A percentile compares a stretch with the other conserved stretches of the same genome.
These are phyloP conservation scores for Trachemys scripta DNA, from an alignment of 2,113 vertebrate species.

Conservation along the genomic window DNA sequence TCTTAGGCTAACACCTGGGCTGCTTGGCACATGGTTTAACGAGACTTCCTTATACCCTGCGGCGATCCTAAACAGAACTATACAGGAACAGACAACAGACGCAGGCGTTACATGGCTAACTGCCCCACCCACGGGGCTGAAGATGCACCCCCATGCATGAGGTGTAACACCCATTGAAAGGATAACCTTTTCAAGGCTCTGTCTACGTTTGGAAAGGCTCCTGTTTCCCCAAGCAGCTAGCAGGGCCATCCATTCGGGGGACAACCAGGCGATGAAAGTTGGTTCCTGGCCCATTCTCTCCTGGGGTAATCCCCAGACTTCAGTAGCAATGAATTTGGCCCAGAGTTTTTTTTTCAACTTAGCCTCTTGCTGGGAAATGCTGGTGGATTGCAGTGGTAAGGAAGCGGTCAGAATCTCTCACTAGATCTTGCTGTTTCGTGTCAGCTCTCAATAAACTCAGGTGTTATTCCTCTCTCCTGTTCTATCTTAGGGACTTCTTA, in stretches of 20 bases:
- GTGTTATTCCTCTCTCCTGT: neutral
- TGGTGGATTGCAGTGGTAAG: fast-evolving
- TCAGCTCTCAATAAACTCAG: fast-evolving
- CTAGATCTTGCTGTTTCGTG: fast-evolving
- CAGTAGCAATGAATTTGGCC: neutral
- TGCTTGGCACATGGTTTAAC: neutral
- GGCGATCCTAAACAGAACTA: neutral
- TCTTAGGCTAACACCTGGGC: neutral
- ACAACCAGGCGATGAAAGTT: fast-evolving
- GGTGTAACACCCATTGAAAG: neutral
- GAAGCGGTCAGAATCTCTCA: neutral
- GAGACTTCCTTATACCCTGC: neutral
- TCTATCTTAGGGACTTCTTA: neutral
- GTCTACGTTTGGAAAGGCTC: neutral
- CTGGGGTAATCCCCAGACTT: neutral
- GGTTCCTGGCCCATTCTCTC: neutral
- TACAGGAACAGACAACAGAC: neutral
- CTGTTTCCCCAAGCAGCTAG: neutral
- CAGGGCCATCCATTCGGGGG: neutral
- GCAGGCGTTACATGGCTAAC: neutral
- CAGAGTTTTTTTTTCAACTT: neutral
- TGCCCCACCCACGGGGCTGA: neutral
- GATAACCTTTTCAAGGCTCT: neutral
- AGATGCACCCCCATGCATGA: neutral
- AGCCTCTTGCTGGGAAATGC: neutral